Conservation (phyloP, 2,888 invertebrate genomes). For the Diogma glabrata region DNA sequence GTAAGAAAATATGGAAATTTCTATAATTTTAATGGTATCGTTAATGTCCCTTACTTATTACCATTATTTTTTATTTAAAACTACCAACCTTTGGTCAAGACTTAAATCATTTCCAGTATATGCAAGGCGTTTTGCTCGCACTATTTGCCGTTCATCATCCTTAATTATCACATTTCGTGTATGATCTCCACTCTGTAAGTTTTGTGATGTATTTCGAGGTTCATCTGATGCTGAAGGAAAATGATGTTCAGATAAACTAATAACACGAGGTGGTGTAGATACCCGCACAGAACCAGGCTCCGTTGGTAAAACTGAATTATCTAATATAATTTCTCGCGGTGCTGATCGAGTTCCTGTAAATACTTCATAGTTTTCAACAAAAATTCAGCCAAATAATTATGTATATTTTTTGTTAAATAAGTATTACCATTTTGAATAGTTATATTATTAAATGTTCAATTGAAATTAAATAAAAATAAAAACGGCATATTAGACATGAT, state of each 20-base stretch:
- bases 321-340: slow-evolving; percentile 75
- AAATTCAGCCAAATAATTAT: too few species aligned
- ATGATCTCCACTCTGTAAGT: too few species aligned
- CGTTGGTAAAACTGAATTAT: slow-evolving; percentile 64
- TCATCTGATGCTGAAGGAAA: slow-evolving; percentile 59
- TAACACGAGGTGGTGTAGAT: slow-evolving; percentile 77
- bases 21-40: too few species aligned
- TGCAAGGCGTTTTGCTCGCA: slow-evolving; percentile 11
- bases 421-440: too few species aligned
- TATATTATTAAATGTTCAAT: too few species aligned
- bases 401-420: too few species aligned
- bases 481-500: too few species aligned
- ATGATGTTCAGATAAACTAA: slow-evolving; percentile 75
- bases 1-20: too few species aligned
- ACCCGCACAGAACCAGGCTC: slow-evolving; percentile 61
- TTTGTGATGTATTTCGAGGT: too few species aligned
- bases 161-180: slow-evolving; percentile 17
- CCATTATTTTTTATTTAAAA: background rate
- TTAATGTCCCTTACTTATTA: too few species aligned
- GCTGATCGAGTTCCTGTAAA: slow-evolving; percentile 64
- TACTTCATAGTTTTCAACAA: background rate
- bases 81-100: background rate
- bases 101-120: slow-evolving; percentile 6
- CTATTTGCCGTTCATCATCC: slow-evolving; percentile 19
- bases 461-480: too few species aligned